phyloP scores from a whole-genome alignment of 2,888 invertebrate genomes.

The Melanostoma scalare region DNA sequence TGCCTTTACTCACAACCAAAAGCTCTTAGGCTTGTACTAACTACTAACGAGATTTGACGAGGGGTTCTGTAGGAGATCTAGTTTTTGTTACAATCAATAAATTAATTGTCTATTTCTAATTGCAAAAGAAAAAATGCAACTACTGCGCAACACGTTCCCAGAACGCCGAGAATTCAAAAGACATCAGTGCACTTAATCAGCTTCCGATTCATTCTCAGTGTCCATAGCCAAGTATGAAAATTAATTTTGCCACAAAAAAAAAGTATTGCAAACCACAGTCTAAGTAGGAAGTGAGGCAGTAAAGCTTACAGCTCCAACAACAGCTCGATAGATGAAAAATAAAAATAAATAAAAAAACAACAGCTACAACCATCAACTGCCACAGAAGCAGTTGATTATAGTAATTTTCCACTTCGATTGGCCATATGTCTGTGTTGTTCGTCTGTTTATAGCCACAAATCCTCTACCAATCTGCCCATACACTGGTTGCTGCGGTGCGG shows the following conservation, averaged over 20 bases:
- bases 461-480: constrained; percentile 65
- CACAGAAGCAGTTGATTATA: constrained; percentile 73
- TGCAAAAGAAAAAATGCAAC: no score
- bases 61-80: no score
- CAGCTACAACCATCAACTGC: constrained; percentile 43
- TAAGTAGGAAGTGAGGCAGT: background rate
- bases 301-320: constrained; percentile 2
- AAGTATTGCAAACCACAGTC: background rate
- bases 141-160: no score
- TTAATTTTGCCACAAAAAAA: constrained; percentile 32
- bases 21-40: no score
- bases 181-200: no score
- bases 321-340: constrained; percentile 6
- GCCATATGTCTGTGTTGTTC: constrained; percentile 68
- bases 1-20: no score
- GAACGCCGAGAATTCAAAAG: no score
- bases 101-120: no score
- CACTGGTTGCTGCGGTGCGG: constrained; percentile 33
- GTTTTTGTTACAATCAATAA: no score
- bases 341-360: constrained; percentile 18
- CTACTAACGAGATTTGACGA: no score
- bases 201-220: no score
- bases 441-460: constrained; percentile 69
- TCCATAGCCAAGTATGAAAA: constrained; percentile 9
- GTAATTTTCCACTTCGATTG: constrained; percentile 72